These are phyloP conservation scores for Bombus sylvicola DNA, from an alignment of 1,140 invertebrate species.

Conservation along the genomic window DNA sequence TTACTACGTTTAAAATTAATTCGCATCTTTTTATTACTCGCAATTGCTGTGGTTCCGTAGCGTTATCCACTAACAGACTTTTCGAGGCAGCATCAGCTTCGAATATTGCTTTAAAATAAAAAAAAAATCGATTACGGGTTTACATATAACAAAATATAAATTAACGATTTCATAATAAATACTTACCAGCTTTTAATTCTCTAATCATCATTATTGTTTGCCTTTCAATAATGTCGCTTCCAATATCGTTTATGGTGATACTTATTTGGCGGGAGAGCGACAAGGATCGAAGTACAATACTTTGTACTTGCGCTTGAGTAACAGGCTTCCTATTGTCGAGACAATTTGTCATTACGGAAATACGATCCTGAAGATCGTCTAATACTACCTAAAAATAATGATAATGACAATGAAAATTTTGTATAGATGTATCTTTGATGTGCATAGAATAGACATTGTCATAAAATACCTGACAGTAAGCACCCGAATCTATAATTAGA, in stretches of 20 bases:
- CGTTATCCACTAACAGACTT: conserved; percentile 71
- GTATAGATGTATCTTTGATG: background rate
- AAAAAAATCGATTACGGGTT: conserved; percentile 1
- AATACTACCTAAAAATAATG: conserved; percentile 72
- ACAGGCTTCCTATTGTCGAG: conserved; percentile 76
- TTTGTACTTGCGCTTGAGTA: conserved; percentile 73
- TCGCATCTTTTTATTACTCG: conserved; percentile 81
- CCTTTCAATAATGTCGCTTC: conserved; percentile 76
- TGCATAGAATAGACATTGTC: background rate
- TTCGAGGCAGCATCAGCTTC: conserved; percentile 77
- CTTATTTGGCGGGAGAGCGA: conserved; percentile 76
- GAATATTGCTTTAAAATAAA: conserved; percentile 73
- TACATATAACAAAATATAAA: background rate
- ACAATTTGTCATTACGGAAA: conserved; percentile 71
- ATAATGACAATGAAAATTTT: background rate
- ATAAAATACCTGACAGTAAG: conserved; percentile 85
- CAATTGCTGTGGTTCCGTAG: conserved; percentile 77
- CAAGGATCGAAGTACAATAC: conserved; percentile 74
- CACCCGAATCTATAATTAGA: conserved; percentile 86
- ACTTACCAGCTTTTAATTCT: conserved; percentile 79
- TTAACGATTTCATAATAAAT: background rate
- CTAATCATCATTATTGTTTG: conserved; percentile 77
- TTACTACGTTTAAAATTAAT: conserved; percentile 78
- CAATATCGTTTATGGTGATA: conserved; percentile 76
- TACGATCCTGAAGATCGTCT: conserved; percentile 77